These are phyloP conservation scores for Eriosoma lanigerum DNA, from an alignment of 1,140 invertebrate species.

Conservation along the genomic window DNA sequence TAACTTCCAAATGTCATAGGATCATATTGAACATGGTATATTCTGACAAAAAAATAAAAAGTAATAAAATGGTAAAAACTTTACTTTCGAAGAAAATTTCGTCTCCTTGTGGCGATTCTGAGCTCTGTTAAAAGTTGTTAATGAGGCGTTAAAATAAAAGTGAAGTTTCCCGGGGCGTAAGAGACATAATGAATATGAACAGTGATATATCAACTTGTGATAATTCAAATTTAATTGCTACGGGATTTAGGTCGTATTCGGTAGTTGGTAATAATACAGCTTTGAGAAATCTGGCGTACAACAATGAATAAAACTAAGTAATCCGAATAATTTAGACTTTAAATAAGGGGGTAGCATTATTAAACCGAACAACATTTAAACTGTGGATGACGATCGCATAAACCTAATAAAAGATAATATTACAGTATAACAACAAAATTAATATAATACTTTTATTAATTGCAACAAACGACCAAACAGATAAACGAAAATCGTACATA, in stretches of 20 bases:
- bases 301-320: not conserved
- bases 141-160: conserved; percentile 49
- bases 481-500: too few species aligned
- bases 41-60: not conserved
- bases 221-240: conserved; percentile 49
- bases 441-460: too few species aligned
- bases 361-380: not conserved
- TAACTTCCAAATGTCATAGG: not conserved
- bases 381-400: not conserved
- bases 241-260: conserved; percentile 28
- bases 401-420: not conserved
- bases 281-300: conserved; percentile 10
- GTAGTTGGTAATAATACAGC: not conserved
- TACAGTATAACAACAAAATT: too few species aligned
- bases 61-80: conserved; percentile 20
- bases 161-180: conserved; percentile 20
- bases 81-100: conserved; percentile 41
- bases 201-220: conserved; percentile 49
- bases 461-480: too few species aligned
- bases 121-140: conserved; percentile 39
- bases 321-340: conserved; percentile 1
- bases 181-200: conserved; percentile 46
- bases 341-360: not conserved
- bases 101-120: conserved; percentile 12
- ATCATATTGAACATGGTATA: conserved; percentile 18